phyloP scores from a whole-genome alignment of 2,797 vertebrate genomes.

The Anableps anableps region DNA sequence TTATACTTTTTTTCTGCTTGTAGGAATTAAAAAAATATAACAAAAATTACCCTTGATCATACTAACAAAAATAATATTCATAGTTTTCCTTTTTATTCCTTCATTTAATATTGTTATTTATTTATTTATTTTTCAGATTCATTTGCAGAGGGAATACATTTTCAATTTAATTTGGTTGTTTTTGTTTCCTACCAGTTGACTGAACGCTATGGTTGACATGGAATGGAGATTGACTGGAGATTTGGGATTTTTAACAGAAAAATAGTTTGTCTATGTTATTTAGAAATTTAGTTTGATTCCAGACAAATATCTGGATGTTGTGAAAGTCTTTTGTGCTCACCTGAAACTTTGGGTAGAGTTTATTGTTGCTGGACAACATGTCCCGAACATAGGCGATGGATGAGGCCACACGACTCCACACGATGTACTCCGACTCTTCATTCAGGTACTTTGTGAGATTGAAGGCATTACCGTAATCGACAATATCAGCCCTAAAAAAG shows the following conservation, averaged over 20 bases:
- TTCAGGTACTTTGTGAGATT: conserved; percentile 87
- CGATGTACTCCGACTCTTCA: conserved; percentile 86
- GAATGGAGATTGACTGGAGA: neutral
- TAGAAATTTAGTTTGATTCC: neutral
- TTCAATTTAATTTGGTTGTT: no score
- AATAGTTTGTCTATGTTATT: no score
- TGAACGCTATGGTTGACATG: neutral
- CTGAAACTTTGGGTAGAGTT: conserved; percentile 86
- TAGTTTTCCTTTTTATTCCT: neutral
- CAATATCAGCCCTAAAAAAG: conserved; percentile 81
- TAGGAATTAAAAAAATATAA: neutral
- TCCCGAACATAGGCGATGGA: conserved; percentile 86
- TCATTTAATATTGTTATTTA: neutral
- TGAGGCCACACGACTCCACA: conserved; percentile 85
- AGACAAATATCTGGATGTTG: neutral
- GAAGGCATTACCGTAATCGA: conserved; percentile 85
- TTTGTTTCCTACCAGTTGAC: neutral
- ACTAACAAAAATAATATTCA: neutral
- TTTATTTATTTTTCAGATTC: neutral
- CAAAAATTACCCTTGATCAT: neutral
- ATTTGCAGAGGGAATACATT: neutral
- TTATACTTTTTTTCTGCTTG: neutral
- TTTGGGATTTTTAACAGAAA: neutral
- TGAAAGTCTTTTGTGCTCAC: conserved; percentile 65
- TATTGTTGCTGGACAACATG: conserved; percentile 86